A percentile compares a stretch with the other conserved stretches of the same genome.
These are phyloP conservation scores for Sebastiscus tertius DNA, from an alignment of 2,797 vertebrate species.

Conservation along the genomic window DNA sequence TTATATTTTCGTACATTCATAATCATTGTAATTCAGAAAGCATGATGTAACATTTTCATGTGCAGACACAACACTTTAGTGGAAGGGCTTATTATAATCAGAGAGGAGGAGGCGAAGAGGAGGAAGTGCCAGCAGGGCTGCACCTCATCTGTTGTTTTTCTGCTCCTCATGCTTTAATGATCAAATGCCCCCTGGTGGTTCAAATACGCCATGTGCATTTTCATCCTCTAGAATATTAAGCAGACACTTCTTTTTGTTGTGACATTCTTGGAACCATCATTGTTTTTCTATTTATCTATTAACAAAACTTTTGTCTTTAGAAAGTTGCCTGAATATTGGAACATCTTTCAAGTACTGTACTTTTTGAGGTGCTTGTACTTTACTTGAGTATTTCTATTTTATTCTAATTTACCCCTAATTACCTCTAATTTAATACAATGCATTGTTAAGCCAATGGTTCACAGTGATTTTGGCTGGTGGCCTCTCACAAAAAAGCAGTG, in stretches of 20 bases:
- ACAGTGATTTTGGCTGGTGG: not conserved
- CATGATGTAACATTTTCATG: conserved; percentile 40
- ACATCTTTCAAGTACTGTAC: not conserved
- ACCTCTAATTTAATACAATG: no score
- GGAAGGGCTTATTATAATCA: conserved; percentile 36
- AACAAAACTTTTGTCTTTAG: not conserved
- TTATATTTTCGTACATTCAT: not conserved
- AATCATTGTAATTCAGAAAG: not conserved
- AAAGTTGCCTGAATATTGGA: not conserved
- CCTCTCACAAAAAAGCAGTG: not conserved
- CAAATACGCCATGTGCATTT: conserved; percentile 10
- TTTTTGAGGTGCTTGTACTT: not conserved
- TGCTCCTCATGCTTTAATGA: conserved; percentile 54
- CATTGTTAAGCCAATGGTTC: not conserved
- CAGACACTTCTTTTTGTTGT: not conserved
- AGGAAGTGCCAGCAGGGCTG: conserved; percentile 50
- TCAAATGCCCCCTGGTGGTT: conserved; percentile 73
- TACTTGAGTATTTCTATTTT: no score
- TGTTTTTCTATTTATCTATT: not conserved
- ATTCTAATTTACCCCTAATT: not conserved
- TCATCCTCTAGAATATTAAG: not conserved
- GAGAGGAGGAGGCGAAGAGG: conserved; percentile 9
- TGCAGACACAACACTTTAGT: conserved; percentile 44
- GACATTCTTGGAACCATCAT: not conserved
- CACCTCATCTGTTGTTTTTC: conserved; percentile 46